Percentiles rank a stretch among this genome's conserved stretches.
phyloP scores from a whole-genome alignment of 2,113 vertebrate genomes.

The Tenrec ecaudatus region DNA sequence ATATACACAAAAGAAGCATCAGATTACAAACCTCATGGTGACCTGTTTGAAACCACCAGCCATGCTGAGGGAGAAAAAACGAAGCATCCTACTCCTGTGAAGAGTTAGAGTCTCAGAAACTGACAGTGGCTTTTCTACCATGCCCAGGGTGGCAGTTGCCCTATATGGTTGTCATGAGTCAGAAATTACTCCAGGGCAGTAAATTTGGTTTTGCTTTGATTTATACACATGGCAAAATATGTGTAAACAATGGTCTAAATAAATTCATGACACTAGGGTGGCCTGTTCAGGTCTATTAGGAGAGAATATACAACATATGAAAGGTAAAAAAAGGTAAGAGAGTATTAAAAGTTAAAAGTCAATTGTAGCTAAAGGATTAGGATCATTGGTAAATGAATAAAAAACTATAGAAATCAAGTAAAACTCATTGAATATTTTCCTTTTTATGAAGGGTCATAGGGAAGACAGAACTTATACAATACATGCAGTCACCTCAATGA shows the following conservation, averaged over 20 bases:
- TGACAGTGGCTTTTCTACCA: too few relatives aligned
- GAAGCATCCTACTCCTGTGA: too few relatives aligned
- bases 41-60: too few relatives aligned
- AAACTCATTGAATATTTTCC: conserved; percentile 21
- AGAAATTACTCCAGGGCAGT: too few relatives aligned
- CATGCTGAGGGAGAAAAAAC: too few relatives aligned
- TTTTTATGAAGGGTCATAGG: neutral
- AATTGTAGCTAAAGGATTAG: too few relatives aligned
- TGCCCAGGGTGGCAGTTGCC: too few relatives aligned
- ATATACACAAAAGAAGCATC: too few relatives aligned
- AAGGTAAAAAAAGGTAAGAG: neutral
- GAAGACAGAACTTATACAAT: neutral
- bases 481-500: neutral
- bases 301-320: neutral
- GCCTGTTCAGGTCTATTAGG: neutral
- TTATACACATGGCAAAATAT: neutral
- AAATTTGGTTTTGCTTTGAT: neutral
- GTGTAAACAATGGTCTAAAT: neutral
- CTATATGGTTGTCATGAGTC: too few relatives aligned
- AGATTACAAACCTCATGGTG: too few relatives aligned
- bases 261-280: neutral
- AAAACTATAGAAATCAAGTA: neutral
- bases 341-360: neutral
- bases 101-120: too few relatives aligned
- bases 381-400: neutral